phyloP scores from a whole-genome alignment of 1,140 invertebrate species.

The Triops longicaudatus region DNA sequence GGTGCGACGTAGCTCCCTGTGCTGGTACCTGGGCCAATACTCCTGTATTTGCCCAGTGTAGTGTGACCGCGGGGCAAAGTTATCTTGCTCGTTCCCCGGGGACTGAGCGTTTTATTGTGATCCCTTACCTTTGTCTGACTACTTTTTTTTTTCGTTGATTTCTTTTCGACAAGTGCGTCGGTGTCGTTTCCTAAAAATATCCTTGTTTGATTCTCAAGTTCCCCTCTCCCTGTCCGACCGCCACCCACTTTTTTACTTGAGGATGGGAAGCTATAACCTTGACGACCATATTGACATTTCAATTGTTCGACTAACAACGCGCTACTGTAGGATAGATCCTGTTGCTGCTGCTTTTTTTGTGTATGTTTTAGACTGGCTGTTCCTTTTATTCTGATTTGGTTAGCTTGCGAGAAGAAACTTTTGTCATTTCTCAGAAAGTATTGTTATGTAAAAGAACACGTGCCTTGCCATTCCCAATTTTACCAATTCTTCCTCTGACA shows the following conservation, averaged over 20 bases:
- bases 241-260: background rate
- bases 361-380: background rate
- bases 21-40: too few species aligned
- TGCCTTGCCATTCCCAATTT: constrained; percentile 11
- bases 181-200: background rate
- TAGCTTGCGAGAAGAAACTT: background rate
- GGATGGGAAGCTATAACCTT: background rate
- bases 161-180: background rate
- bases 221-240: background rate
- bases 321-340: background rate
- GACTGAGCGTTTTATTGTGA: too few species aligned
- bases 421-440: background rate
- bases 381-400: background rate
- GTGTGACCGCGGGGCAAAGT: too few species aligned
- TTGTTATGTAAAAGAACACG: background rate
- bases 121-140: too few species aligned
- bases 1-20: background rate
- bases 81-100: too few species aligned
- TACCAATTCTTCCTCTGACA: background rate
- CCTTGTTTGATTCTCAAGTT: background rate
- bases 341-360: background rate
- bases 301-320: background rate
- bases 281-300: constrained; percentile 12
- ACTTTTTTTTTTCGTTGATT: too few species aligned
- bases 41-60: too few species aligned